Base-by-base conservation (phyloP, 2,113 vertebrate genomes). In the Ailuropoda melanoleuca region DNA sequence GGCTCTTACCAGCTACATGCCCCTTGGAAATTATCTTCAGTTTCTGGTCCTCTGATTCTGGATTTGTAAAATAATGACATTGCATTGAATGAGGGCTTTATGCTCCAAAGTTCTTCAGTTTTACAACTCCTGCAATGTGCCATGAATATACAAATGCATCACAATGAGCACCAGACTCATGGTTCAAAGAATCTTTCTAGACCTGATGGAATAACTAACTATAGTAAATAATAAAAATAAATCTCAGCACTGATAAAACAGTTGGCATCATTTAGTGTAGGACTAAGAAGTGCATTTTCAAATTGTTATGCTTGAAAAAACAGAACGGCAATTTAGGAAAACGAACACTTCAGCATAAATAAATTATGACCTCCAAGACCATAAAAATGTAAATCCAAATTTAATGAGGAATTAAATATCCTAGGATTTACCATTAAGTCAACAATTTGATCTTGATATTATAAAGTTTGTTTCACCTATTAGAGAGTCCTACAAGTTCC, bases 341-440 rank as follows among this genome's bases (percentile, higher is more conserved):
- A 94, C 1, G 64, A 97, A 83, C 88, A 87, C 89, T 97, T 96
- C 58, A 84, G 75, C 66, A 89, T 96, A 95, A 90, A 97, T 93
- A 98, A 98, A 95, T 95, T 96, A 98, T 97, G 89, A 97, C 4
- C 4, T 97, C 50, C 31, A 98, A 98, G 58, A 81, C 94, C 96
- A 98, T 98, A 98, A 98, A 98, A 98, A 98, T 98, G 98, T 98
- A 98, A 98, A 98, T 98, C 83, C 81, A 98, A 95, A 97, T 97
- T 98, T 98, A 99, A 98, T 92, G 90, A 77, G 83, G 90, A 97
- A 98, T 93, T 98, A 98, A 98, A 97, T 96, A 97, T 37, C 29
- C 3, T 58, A 56, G 60, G 98, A 97, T 97, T 98, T 97, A 98
- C 64, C 95, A 97, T 90, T 95, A 98, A 96, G 95, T 94, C 80